Base-by-base conservation (phyloP, 2,888 invertebrate species). In the Scaptomyza reducta region DNA sequence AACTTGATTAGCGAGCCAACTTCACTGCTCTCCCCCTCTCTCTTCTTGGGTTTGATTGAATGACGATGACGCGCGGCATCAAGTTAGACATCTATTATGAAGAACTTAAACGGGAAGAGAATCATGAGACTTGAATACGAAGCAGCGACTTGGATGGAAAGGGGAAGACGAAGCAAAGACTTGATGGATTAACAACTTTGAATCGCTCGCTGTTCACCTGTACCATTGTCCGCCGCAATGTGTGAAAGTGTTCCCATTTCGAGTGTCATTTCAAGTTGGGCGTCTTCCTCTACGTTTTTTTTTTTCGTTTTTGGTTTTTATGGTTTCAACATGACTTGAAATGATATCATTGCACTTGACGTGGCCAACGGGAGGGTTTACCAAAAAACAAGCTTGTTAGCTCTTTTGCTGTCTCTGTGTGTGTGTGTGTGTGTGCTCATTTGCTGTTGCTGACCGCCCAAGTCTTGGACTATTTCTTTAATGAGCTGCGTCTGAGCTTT, bases 211-310 rank as follows among this genome's bases (percentile, higher is more conserved):
- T 67, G 35, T 11, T 14, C 29, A 51, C 57, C 54, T 68, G 59
- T 42, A 51, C 69, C 2, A 22, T 22, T 22, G 22, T 22, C 22
- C 35, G 6, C 1, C 6, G 51, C 31, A 71, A 74, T 62, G 74
- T 75, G 89, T 87, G 87, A 87, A 87, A 87, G 87, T 87, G 87
- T 87, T 88, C 87, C 88, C 87, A 82, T 87, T 87, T 88, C 67
- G 42, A 70, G 74, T 83, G 71, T 64, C 63, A 74, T 68, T 77
- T 79, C 66, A 63, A 64, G 70, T 73, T 82, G 53, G 49, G 60
- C 46, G 45, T 40, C 40, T 40, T 16, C 16, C 2, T 38, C 4
- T 57, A 41, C 13, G 13, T 16, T 9, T 57, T 13, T 51, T 35
- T 9, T 44, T 29, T 25, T 40, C 45, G 50, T 42, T 53, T 61